Conservation (phyloP, 1,140 invertebrate genomes). For the Pinna nobilis region DNA sequence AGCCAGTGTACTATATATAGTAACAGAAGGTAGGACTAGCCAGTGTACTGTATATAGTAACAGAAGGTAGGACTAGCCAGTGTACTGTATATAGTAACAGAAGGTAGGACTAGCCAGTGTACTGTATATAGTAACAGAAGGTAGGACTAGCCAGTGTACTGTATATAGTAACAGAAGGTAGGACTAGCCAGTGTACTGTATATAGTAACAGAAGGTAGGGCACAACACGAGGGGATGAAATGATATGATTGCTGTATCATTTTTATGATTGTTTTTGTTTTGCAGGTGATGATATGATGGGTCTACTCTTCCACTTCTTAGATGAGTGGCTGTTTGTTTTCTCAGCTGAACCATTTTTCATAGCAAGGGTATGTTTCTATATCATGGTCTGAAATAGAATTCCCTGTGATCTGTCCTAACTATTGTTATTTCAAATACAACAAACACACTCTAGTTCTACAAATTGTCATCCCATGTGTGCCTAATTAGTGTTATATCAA, state of each 20-base stretch:
- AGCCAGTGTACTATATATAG: too few relatives aligned
- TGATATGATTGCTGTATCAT: not conserved
- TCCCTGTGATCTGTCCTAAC: not conserved
- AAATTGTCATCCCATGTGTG: not conserved
- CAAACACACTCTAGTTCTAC: too few relatives aligned
- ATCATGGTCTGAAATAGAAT: not conserved
- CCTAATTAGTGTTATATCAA: not conserved
- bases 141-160: too few relatives aligned
- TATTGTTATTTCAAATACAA: not conserved
- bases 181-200: too few relatives aligned
- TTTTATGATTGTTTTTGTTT: slow-evolving; percentile 25
- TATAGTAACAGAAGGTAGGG: too few relatives aligned
- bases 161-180: too few relatives aligned
- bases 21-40: too few relatives aligned
- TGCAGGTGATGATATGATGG: slow-evolving; percentile 82
- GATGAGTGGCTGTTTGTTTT: slow-evolving; percentile 97
- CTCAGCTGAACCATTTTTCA: slow-evolving; percentile 86
- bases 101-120: too few relatives aligned
- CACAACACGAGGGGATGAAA: not conserved
- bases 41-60: too few relatives aligned
- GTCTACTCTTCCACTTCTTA: slow-evolving; percentile 94
- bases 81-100: too few relatives aligned
- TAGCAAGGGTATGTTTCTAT: slow-evolving; percentile 80
- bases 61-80: too few relatives aligned
- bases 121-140: too few relatives aligned